Conservation (phyloP, 1,140 invertebrate genomes). For the Goniozus legneri region DNA sequence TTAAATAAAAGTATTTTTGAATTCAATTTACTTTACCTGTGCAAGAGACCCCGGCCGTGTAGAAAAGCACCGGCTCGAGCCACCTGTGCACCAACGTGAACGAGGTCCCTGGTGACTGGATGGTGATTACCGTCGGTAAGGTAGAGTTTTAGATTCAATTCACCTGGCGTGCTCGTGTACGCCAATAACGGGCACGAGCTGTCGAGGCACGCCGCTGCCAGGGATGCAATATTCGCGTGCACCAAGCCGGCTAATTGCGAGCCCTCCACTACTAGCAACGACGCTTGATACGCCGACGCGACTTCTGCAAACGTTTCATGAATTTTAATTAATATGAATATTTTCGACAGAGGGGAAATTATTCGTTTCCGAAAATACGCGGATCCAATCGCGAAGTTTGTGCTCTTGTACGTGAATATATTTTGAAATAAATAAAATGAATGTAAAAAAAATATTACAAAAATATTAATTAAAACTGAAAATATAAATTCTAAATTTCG, state of each 20-base stretch:
- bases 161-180: slow-evolving; percentile 71
- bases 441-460: too few relatives aligned
- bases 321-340: too few relatives aligned
- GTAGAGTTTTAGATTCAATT: slow-evolving; percentile 87
- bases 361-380: too few relatives aligned
- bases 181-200: slow-evolving; percentile 72
- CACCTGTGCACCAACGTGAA: slow-evolving; percentile 85
- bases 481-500: too few relatives aligned
- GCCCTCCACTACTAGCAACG: slow-evolving; percentile 78
- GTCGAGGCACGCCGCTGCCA: slow-evolving; percentile 78
- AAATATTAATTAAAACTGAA: too few relatives aligned
- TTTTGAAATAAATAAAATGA: too few relatives aligned
- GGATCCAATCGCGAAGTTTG: too few relatives aligned
- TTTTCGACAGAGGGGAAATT: too few relatives aligned
- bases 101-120: slow-evolving; percentile 78
- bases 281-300: slow-evolving; percentile 77
- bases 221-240: slow-evolving; percentile 78
- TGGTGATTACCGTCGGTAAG: slow-evolving; percentile 60
- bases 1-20: background rate
- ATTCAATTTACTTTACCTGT: slow-evolving; percentile 52
- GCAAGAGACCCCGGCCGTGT: slow-evolving; percentile 82
- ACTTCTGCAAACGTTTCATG: too few relatives aligned
- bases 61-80: slow-evolving; percentile 84
- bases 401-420: too few relatives aligned
- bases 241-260: slow-evolving; percentile 77